A percentile compares a stretch with the other conserved stretches of the same genome.
Evolutionary conservation across 1,140 invertebrate genomes (phyloP).

Genomic region (Andrena cerasifolii): DNA sequence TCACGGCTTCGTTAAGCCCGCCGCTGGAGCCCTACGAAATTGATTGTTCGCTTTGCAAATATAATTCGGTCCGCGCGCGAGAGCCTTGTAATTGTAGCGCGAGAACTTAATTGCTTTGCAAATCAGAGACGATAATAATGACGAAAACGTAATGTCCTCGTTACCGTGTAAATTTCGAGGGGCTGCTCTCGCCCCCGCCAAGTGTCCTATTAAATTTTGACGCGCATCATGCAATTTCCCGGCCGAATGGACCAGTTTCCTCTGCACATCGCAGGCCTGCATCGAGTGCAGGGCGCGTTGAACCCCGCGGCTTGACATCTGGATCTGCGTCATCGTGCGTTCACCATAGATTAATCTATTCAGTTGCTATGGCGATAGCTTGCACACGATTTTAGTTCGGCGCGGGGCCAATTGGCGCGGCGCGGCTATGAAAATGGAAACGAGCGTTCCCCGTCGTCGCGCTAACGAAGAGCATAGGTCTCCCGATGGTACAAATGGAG

Average conservation of each 20-base stretch:
- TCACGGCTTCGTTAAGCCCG: neutral
- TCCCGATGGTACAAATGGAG: too few species aligned
- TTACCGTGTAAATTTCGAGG: neutral
- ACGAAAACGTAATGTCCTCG: neutral
- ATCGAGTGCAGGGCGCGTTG: neutral
- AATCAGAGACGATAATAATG: neutral
- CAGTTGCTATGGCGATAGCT: constrained; percentile 20
- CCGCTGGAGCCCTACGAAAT: neutral
- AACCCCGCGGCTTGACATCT: constrained; percentile 18
- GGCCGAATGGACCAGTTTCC: neutral
- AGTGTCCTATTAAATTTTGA: neutral
- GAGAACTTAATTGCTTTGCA: neutral
- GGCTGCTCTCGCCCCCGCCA: neutral
- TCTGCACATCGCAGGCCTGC: neutral
- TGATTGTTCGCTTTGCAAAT: neutral
- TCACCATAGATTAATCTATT: constrained; percentile 27
- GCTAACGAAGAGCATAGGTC: too few species aligned
- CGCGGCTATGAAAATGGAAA: constrained; percentile 10
- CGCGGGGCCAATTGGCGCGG: too few species aligned
- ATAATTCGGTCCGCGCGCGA: neutral
- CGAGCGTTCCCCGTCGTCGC: too few species aligned
- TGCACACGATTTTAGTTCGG: neutral
- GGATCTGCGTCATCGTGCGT: constrained; percentile 1
- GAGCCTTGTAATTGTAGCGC: neutral
- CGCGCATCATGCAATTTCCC: constrained; percentile 17